phyloP scores from a whole-genome alignment of 2,797 vertebrate species.

The Iguana delicatissima region DNA sequence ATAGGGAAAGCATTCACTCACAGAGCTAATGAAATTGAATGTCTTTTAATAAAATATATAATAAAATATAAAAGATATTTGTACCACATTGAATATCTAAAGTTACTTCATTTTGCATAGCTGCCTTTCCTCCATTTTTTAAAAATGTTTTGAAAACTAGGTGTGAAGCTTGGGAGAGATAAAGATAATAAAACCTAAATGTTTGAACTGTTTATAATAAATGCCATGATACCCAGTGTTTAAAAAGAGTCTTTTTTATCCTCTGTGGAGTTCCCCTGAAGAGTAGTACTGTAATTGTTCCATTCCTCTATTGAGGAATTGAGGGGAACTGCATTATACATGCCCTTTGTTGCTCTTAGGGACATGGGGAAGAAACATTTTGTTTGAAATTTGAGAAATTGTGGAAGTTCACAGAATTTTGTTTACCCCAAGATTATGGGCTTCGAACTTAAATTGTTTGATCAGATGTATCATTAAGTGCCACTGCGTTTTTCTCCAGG shows the following conservation, averaged over 20 bases:
- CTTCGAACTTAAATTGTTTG: not conserved
- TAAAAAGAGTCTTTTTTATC: not conserved
- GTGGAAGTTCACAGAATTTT: not conserved
- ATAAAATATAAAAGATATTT: not conserved
- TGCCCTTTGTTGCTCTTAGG: not conserved
- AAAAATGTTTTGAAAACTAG: not conserved
- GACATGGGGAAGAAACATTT: no score
- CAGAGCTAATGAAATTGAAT: not conserved
- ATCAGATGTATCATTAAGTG: not conserved
- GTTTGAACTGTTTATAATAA: not conserved
- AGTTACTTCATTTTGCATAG: not conserved
- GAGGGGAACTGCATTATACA: not conserved
- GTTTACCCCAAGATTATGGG: no score
- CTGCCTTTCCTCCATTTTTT: not conserved
- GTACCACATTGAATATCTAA: not conserved
- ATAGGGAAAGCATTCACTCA: not conserved
- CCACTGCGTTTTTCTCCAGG: constrained; percentile 54
- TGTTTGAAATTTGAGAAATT: not conserved
- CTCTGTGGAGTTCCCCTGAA: no score
- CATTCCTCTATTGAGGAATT: not conserved
- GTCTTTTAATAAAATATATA: no score
- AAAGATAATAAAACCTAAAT: not conserved
- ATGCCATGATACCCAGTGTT: not conserved
- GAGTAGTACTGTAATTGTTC: not conserved
- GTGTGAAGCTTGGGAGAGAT: no score